Percentiles rank a stretch among this genome's conserved stretches.
Conservation (phyloP, 2,888 invertebrate species). For the Ochropleura leucogaster region DNA sequence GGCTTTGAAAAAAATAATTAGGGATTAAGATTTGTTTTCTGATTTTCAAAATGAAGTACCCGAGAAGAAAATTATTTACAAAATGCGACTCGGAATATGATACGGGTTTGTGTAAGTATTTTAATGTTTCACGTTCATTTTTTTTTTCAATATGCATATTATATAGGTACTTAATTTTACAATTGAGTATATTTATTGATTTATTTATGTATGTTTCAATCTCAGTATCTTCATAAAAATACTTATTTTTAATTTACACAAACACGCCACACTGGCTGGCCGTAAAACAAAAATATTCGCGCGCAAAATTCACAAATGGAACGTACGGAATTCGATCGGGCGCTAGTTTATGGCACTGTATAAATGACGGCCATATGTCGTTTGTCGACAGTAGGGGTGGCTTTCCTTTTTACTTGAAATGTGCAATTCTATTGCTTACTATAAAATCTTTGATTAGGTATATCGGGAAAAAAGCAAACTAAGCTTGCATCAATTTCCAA, state of each 20-base stretch:
- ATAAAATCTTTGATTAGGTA: neutral
- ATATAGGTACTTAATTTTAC: too few relatives aligned
- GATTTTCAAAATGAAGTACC: conserved; percentile 83
- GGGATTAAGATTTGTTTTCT: conserved; percentile 22
- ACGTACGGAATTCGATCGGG: conserved; percentile 69
- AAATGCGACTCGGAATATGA: conserved; percentile 75
- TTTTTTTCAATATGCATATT: too few relatives aligned
- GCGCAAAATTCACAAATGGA: conserved; percentile 70
- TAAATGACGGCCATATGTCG: conserved; percentile 77
- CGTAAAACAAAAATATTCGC: conserved; percentile 71
- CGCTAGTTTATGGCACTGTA: conserved; percentile 62
- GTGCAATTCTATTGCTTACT: neutral
- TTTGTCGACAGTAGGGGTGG: conserved; percentile 62
- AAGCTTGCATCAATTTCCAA: neutral
- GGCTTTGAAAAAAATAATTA: neutral
- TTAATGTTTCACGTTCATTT: neutral
- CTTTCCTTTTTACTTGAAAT: conserved; percentile 2
- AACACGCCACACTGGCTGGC: conserved; percentile 36
- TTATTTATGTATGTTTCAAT: neutral
- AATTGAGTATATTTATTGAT: too few relatives aligned
- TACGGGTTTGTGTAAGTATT: conserved; percentile 80
- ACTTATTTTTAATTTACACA: conserved; percentile 7
- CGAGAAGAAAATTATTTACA: conserved; percentile 78
- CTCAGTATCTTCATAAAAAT: neutral
- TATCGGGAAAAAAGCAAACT: neutral